phyloP scores from a whole-genome alignment of 2,888 invertebrate species.

The Hemicrepidius hirtus region DNA sequence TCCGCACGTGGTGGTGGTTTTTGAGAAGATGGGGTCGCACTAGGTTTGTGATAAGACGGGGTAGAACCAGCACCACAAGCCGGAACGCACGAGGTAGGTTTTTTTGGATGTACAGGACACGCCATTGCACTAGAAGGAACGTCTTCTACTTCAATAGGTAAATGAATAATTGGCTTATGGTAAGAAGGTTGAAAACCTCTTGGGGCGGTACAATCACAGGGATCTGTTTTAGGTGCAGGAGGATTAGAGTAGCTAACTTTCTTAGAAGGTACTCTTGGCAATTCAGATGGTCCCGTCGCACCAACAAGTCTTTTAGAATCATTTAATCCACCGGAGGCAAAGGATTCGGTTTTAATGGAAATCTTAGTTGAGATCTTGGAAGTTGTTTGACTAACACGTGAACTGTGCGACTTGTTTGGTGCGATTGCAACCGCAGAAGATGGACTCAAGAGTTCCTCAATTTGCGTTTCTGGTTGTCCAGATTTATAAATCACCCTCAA shows the following conservation, averaged over 20 bases:
- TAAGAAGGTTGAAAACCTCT: neutral
- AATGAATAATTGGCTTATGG: neutral
- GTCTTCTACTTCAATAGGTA: slow-evolving; percentile 14
- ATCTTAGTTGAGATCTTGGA: neutral
- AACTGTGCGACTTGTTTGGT: slow-evolving; percentile 20
- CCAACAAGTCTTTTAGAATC: neutral
- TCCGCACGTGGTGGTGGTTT: too few relatives aligned
- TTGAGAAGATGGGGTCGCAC: neutral
- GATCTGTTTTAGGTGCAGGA: neutral
- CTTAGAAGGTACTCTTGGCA: neutral
- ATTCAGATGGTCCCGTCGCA: neutral
- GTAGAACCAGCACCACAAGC: neutral
- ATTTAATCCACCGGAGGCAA: neutral
- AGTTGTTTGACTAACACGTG: neutral
- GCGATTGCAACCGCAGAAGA: neutral
- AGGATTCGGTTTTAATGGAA: neutral
- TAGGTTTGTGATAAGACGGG: neutral
- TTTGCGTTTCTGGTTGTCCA: slow-evolving; percentile 28
- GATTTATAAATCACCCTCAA: slow-evolving; percentile 44
- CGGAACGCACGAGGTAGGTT: slow-evolving; percentile 5
- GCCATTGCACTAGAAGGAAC: slow-evolving; percentile 33
- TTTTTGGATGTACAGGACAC: slow-evolving; percentile 22
- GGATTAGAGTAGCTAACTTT: neutral
- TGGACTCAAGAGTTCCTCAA: slow-evolving; percentile 19
- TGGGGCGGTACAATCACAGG: neutral